A percentile compares a stretch with the other conserved stretches of the same genome.
Evolutionary conservation across 1,140 invertebrate species (phyloP).

Genomic region (Agraylea sexmaculata): DNA sequence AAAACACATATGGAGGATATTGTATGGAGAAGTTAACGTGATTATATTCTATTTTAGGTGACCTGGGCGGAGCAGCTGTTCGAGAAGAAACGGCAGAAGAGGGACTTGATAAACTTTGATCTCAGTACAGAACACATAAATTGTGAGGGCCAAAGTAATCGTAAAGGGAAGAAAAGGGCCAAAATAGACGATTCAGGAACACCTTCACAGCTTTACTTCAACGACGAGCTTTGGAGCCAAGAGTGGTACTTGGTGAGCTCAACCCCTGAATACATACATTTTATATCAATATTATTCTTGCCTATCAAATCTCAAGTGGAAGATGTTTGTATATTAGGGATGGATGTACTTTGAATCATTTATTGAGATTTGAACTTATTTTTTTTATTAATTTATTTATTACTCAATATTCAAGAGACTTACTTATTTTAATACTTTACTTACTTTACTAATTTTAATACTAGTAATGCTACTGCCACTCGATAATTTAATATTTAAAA

Average conservation of each 20-base stretch:
- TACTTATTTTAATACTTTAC: too few species aligned
- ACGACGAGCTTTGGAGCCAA: constrained; percentile 75
- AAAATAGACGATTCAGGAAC: constrained; percentile 12
- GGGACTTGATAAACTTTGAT: constrained; percentile 30
- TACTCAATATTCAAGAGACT: too few species aligned
- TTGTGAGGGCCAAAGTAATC: constrained; percentile 9
- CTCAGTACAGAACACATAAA: not conserved
- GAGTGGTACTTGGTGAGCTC: constrained; percentile 92
- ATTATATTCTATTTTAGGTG: constrained; percentile 33
- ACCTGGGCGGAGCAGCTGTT: constrained; percentile 56
- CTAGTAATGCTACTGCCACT: too few species aligned
- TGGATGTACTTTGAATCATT: too few species aligned
- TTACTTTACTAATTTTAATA: too few species aligned
- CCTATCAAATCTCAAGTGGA: too few species aligned
- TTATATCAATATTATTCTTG: too few species aligned
- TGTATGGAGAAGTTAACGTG: not conserved
- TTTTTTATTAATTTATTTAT: too few species aligned
- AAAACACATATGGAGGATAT: not conserved
- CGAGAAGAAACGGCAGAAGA: constrained; percentile 46
- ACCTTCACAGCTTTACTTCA: constrained; percentile 46
- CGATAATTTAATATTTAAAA: too few species aligned
- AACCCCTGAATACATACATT: too few species aligned
- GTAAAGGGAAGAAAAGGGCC: constrained; percentile 17
- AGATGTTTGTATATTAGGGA: too few species aligned
- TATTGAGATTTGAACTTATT: too few species aligned